These are phyloP conservation scores for Drosophila ambigua DNA, from an alignment of 1,140 invertebrate genomes.

Conservation along the genomic window DNA sequence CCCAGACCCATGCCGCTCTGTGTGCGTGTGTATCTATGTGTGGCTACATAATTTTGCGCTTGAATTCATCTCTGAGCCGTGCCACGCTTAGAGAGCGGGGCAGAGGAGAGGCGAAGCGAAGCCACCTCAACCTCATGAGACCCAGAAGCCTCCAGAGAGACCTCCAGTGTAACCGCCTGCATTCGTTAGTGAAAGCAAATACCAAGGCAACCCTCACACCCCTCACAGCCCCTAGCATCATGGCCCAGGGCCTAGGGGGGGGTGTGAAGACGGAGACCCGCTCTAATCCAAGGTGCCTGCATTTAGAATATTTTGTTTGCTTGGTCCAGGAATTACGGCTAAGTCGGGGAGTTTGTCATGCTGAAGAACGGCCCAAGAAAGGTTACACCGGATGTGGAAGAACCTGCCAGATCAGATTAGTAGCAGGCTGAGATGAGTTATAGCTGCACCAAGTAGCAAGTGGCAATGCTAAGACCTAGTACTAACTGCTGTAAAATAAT, in stretches of 20 bases:
- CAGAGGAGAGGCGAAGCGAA: not conserved
- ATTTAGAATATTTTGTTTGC: constrained; percentile 41
- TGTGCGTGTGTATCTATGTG: constrained; percentile 45
- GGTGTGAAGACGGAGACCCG: not conserved
- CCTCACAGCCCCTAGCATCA: not conserved
- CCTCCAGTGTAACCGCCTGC: constrained; percentile 40
- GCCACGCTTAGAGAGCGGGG: constrained; percentile 58
- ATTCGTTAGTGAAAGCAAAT: constrained; percentile 81
- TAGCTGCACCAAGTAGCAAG: no score
- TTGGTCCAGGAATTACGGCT: not conserved
- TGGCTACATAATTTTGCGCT: constrained; percentile 81
- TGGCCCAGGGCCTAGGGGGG: not conserved
- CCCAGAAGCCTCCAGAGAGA: constrained; percentile 25
- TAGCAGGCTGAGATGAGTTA: no score
- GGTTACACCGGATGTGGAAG: no score
- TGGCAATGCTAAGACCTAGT: no score
- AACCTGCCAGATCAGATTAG: not conserved
- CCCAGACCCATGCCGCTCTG: constrained; percentile 4
- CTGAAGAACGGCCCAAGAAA: not conserved
- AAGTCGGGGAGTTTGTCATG: not conserved
- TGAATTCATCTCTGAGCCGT: constrained; percentile 76
- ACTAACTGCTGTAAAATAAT: no score
- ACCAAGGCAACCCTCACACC: constrained; percentile 16
- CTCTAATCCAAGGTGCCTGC: constrained; percentile 33
- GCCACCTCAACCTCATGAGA: constrained; percentile 43